Base-by-base conservation (phyloP, 2,113 vertebrate species). In the Phylloscopus whistleri region DNA sequence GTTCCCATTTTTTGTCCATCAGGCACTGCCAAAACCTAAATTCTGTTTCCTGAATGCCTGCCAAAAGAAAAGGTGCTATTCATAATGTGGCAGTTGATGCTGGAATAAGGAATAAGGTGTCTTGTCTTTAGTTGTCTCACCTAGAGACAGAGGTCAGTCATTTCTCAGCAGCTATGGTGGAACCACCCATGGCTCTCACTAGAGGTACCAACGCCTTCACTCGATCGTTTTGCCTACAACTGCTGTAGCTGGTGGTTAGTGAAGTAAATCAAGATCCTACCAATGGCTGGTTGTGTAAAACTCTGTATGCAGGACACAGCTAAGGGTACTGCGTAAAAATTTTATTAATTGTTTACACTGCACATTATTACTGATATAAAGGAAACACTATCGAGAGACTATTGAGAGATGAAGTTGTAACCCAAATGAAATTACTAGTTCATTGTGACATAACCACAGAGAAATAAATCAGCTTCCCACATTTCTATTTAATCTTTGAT, bases 201-300 rank as follows among this genome's bases (percentile, higher is more conserved):
- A 30, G 11, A 80, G 33, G 7, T 13, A 44, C 4, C 13, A 49
- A 7, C 0, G 3, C 19, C 13, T 55, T 59, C 33, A 43, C 33
- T 43, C 3, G 0, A 1, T 39, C 1, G 0, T 60, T 87, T 39
- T n/a, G 9, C 11, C 1, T 6, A 9, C 14, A n/a, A 7, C 41
- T 87, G 10, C 12, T 35, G 12, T 13, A 64, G 63, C 39, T 83
- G 23, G 48, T 30, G 3, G 4, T 41, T 39, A 43, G 3, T 46
- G 52, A 52, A 48, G 14, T 30, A 77, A 80, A 83, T 15, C 17
- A 64, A 55, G 30, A 46, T 33, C 12, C 3, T 16, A 3, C 24
- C 39, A 63, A 16, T n/a, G 11, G 13, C 0, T 49, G 16, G 3
- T 21, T 73, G 6, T 80, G 23, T 43, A 72, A 72, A 79, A 51